Evolutionary conservation across 1,140 invertebrate genomes (phyloP).

Genomic region (Caenorhabditis inopinata): DNA sequence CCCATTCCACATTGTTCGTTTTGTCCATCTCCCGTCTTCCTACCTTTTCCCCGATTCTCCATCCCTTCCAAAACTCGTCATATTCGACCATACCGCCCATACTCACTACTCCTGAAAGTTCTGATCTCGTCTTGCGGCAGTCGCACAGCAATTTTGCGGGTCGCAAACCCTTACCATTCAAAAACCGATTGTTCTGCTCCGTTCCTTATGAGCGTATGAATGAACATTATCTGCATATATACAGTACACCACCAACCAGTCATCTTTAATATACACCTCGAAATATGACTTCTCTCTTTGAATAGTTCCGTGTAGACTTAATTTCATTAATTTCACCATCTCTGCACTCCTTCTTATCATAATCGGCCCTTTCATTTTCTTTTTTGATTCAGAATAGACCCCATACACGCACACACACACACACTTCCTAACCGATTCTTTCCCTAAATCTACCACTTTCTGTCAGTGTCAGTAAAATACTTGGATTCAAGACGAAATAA

Average conservation of each 20-base stretch:
- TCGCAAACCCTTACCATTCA: constrained; percentile 9
- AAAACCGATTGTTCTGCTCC: not conserved
- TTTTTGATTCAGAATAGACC: not conserved
- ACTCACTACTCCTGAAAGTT: not conserved
- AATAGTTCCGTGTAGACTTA: constrained; percentile 20
- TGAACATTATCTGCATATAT: constrained; percentile 28
- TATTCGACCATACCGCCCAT: not conserved
- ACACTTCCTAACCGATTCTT: not conserved
- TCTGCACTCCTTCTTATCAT: not conserved
- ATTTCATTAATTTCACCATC: not conserved
- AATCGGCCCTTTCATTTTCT: not conserved
- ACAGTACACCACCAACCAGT: not conserved
- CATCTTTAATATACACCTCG: not conserved
- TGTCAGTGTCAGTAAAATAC: not conserved
- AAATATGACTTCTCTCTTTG: not conserved
- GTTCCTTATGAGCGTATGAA: not conserved
- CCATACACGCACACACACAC: not conserved
- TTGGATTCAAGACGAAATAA: not conserved
- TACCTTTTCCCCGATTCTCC: not conserved
- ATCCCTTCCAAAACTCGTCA: not conserved
- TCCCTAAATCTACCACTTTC: too few species aligned
- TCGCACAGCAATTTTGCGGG: constrained; percentile 16
- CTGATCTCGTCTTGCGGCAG: constrained; percentile 28
- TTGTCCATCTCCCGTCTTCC: not conserved
- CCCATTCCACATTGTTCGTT: constrained; percentile 8